Evolutionary conservation across 2,113 vertebrate genomes (phyloP).

Genomic region (Rhabdornis inornatus): DNA sequence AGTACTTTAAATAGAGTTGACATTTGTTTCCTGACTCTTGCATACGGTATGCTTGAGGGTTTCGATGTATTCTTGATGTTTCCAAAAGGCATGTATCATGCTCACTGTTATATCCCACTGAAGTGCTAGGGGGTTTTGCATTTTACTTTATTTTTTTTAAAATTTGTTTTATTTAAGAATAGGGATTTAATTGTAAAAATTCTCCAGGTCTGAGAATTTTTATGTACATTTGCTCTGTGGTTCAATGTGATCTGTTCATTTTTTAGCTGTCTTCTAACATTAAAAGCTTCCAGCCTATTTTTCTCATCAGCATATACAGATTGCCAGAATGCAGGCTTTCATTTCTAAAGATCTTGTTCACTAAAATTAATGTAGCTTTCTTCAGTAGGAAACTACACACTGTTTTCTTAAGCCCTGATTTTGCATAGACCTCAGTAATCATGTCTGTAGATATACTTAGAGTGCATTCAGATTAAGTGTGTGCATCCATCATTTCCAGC

Average conservation of each 20-base stretch:
- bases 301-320: not conserved
- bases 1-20: not conserved
- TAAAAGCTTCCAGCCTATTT: not conserved
- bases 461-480: conserved; percentile 36
- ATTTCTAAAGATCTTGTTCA: conserved; percentile 9
- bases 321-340: not conserved
- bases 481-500: conserved; percentile 33
- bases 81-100: not conserved
- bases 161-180: not conserved
- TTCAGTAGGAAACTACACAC: not conserved
- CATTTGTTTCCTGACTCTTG: not conserved
- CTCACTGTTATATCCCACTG: not conserved
- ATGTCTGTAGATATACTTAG: conserved; percentile 10
- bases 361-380: conserved; percentile 29
- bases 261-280: not conserved
- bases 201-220: not conserved
- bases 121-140: not conserved
- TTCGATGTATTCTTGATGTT: not conserved
- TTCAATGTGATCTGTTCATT: not conserved
- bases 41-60: not conserved
- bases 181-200: not conserved
- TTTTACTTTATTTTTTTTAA: not conserved
- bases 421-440: conserved; percentile 49
- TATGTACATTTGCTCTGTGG: not conserved
- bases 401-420: conserved; percentile 43